A percentile compares a stretch with the other conserved stretches of the same genome.
These are phyloP conservation scores for Hippocampus guttulatus DNA, from an alignment of 2,113 vertebrate genomes.

Conservation along the genomic window DNA sequence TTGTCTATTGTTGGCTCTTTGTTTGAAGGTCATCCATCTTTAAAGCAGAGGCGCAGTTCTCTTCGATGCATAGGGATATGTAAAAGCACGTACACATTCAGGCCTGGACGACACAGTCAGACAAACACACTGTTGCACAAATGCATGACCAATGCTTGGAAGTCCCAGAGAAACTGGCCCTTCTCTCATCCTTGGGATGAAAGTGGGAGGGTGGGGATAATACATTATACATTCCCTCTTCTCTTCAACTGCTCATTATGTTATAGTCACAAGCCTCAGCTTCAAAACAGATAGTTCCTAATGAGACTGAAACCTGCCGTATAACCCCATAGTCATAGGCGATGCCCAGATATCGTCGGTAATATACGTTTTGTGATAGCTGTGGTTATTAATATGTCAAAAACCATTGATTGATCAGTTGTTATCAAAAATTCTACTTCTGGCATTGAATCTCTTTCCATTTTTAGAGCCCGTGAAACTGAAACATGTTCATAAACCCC, in stretches of 20 bases:
- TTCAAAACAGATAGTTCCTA: constrained; percentile 45
- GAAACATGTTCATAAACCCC: no score
- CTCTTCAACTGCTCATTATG: constrained; percentile 52
- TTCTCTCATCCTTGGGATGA: constrained; percentile 51
- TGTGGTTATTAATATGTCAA: background rate
- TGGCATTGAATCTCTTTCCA: no score
- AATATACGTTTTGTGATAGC: background rate
- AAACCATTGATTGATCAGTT: background rate
- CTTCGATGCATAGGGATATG: constrained; percentile 3
- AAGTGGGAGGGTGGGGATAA: constrained; percentile 41
- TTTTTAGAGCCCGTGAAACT: no score
- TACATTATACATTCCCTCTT: constrained; percentile 55
- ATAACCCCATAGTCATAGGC: constrained; percentile 10
- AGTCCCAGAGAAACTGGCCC: constrained; percentile 56
- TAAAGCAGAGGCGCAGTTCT: constrained; percentile 3
- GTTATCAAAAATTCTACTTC: background rate
- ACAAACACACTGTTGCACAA: constrained; percentile 31
- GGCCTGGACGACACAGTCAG: background rate
- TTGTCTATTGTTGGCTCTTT: background rate
- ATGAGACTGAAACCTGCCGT: constrained; percentile 32
- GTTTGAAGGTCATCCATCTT: constrained; percentile 6
- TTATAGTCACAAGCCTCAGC: constrained; percentile 39
- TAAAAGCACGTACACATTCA: constrained; percentile 1
- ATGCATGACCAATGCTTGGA: constrained; percentile 55
- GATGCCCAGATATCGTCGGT: background rate